Evolutionary conservation across 2,888 invertebrate genomes (phyloP).

Genomic region (Lepidonotus clava): DNA sequence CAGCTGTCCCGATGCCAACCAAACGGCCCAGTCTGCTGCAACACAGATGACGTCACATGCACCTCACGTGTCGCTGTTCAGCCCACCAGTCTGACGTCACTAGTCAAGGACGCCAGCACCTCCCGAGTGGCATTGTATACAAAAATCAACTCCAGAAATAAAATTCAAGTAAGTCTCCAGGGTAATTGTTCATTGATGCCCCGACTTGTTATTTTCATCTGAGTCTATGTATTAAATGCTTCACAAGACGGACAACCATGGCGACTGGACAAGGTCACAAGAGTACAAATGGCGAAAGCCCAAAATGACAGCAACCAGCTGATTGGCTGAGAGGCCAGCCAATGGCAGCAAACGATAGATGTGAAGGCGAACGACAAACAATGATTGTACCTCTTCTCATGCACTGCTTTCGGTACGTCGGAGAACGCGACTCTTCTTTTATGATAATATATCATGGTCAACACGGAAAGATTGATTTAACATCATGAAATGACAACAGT

Average conservation of each 20-base stretch:
- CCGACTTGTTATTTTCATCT: background rate
- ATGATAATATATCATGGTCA: background rate
- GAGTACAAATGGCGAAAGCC: background rate
- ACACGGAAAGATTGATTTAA: background rate
- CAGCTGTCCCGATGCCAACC: background rate
- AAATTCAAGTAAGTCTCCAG: background rate
- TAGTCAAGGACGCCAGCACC: too few species aligned
- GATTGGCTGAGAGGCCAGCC: background rate
- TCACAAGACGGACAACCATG: background rate
- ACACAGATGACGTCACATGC: conserved; percentile 10
- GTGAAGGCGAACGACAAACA: conserved; percentile 14
- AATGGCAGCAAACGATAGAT: conserved; percentile 10
- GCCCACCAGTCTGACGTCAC: background rate
- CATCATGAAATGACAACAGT: background rate
- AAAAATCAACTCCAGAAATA: background rate
- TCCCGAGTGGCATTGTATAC: background rate
- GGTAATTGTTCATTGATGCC: background rate
- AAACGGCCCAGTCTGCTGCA: background rate
- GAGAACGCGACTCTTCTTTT: background rate
- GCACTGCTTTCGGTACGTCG: background rate
- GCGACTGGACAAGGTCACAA: background rate
- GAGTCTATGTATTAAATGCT: background rate
- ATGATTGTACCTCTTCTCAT: background rate
- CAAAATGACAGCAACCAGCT: background rate
- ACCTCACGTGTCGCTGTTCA: background rate